These are phyloP conservation scores for Geodia barretti DNA, from an alignment of 37 sponge, comb jelly and placozoan species.

Conservation along the genomic window DNA sequence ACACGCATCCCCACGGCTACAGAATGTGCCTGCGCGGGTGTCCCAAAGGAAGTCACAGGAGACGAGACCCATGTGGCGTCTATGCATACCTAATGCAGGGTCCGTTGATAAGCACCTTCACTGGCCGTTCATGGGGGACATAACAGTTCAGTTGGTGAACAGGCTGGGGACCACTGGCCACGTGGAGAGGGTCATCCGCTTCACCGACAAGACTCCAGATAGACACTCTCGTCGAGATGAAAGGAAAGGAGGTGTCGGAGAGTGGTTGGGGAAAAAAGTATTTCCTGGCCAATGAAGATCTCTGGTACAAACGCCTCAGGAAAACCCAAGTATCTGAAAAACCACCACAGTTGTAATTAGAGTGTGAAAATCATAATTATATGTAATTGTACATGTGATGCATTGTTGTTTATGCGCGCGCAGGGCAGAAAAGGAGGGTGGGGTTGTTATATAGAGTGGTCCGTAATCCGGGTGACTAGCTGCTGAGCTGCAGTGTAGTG, in stretches of 20 bases:
- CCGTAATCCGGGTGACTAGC: no score
- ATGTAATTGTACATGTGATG: no score
- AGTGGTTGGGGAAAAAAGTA: not conserved
- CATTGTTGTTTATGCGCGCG: no score
- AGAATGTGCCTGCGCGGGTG: conserved; percentile 16
- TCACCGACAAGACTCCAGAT: not conserved
- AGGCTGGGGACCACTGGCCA: conserved; percentile 7
- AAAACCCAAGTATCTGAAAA: no score
- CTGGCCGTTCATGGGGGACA: conserved; percentile 26
- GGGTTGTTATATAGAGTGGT: no score
- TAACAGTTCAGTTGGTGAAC: conserved; percentile 14
- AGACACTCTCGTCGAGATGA: not conserved
- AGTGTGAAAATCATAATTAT: no score
- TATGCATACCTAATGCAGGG: conserved; percentile 21
- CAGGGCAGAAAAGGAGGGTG: no score
- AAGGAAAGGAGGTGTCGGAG: not conserved
- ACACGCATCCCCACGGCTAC: conserved; percentile 35
- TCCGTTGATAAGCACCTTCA: conserved; percentile 14
- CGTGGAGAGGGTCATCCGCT: not conserved
- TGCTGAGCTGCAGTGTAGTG: no score
- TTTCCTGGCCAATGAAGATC: not conserved
- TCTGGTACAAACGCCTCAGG: no score
- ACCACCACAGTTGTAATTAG: no score
- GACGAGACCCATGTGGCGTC: conserved; percentile 10
- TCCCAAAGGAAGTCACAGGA: not conserved